Evolutionary conservation across 2,888 invertebrate species (phyloP).

Genomic region (Papilio protenor): DNA sequence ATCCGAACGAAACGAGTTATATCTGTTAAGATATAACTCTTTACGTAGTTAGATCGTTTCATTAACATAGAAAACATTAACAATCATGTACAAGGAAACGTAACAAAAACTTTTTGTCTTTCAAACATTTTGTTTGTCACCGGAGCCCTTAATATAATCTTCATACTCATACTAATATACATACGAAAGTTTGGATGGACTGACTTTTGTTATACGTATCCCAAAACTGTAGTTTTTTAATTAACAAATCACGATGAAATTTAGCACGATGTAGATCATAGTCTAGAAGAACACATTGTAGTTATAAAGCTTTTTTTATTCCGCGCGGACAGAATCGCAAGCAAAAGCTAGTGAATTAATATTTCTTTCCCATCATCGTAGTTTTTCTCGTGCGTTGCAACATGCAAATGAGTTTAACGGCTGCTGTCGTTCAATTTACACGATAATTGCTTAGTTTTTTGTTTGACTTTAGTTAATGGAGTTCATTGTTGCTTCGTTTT

Average conservation of each 20-base stretch:
- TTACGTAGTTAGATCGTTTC: not conserved
- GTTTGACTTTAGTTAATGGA: slow-evolving; percentile 55
- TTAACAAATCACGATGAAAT: no score
- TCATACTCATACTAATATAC: no score
- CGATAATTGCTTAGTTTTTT: slow-evolving; percentile 61
- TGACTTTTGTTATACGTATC: no score
- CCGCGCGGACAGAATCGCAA: no score
- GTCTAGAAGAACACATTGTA: no score
- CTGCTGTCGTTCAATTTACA: slow-evolving; percentile 61
- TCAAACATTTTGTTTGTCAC: not conserved
- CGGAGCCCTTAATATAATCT: not conserved
- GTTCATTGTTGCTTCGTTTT: slow-evolving; percentile 61
- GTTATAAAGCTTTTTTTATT: no score
- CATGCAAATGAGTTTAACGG: slow-evolving; percentile 58
- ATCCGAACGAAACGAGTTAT: not conserved
- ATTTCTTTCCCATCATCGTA: slow-evolving; percentile 48
- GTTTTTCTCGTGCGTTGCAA: slow-evolving; percentile 53
- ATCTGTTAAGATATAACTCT: not conserved
- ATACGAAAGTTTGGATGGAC: no score
- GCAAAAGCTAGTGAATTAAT: slow-evolving; percentile 49
- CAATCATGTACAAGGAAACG: not conserved
- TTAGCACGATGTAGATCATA: no score
- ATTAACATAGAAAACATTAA: not conserved
- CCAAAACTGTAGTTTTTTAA: no score
- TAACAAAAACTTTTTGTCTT: not conserved